Conservation (phyloP, 1,140 invertebrate species). For the Heliconius himera region DNA sequence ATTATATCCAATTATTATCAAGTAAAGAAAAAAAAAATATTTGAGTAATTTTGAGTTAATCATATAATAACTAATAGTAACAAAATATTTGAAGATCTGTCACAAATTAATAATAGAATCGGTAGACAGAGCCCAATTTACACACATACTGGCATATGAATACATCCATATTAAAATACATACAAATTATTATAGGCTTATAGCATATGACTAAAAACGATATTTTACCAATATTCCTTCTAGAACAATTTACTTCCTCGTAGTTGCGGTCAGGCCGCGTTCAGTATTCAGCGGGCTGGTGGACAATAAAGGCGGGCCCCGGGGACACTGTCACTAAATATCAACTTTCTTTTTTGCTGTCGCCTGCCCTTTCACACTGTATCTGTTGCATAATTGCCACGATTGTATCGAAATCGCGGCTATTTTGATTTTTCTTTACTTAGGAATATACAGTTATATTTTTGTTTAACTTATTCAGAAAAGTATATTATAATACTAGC, state of each 20-base stretch:
- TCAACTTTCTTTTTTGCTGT: slow-evolving; percentile 59
- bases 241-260: slow-evolving; percentile 21
- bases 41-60: too few relatives aligned
- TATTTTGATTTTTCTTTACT: not conserved
- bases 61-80: too few relatives aligned
- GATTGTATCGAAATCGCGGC: slow-evolving; percentile 20
- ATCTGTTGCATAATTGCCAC: slow-evolving; percentile 48
- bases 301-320: slow-evolving; percentile 51
- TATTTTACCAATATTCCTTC: slow-evolving; percentile 11
- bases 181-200: not conserved
- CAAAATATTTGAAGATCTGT: too few relatives aligned
- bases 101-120: too few relatives aligned
- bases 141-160: too few relatives aligned
- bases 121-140: too few relatives aligned
- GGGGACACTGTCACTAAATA: slow-evolving; percentile 64
- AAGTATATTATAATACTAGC: too few relatives aligned
- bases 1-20: too few relatives aligned
- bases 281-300: slow-evolving; percentile 50
- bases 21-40: too few relatives aligned
- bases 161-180: too few relatives aligned
- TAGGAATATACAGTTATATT: not conserved
- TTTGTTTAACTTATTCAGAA: too few relatives aligned
- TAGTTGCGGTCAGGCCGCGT: slow-evolving; percentile 35
- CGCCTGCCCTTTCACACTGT: slow-evolving; percentile 36
- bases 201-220: not conserved